phyloP scores from a whole-genome alignment of 1,140 invertebrate genomes.

The Orchesella cincta region DNA sequence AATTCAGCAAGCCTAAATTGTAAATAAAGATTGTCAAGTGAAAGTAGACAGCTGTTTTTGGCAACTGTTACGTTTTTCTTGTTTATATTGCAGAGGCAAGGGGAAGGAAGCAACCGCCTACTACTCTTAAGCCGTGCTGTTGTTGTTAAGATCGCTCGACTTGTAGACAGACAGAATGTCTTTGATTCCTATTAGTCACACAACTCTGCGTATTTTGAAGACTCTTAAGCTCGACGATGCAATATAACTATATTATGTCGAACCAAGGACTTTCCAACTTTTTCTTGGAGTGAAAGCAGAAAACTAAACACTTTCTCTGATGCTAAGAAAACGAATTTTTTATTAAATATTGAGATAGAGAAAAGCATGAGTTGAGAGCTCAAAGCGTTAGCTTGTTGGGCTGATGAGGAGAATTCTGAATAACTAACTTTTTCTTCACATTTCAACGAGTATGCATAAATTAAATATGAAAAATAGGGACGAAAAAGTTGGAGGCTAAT shows the following conservation, averaged over 20 bases:
- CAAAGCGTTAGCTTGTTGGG: not conserved
- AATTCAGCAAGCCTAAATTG: constrained; percentile 3
- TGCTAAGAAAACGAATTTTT: no score
- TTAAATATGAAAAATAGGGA: not conserved
- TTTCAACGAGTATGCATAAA: not conserved
- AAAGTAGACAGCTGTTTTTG: constrained; percentile 6
- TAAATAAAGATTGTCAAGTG: constrained; percentile 21
- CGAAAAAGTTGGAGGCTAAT: constrained; percentile 6
- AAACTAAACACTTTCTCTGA: no score
- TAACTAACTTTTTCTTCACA: not conserved
- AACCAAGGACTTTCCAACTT: no score
- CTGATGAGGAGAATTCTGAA: not conserved
- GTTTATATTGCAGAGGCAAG: not conserved
- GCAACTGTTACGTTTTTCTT: constrained; percentile 10
- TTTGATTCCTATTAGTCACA: no score
- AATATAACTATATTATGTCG: no score
- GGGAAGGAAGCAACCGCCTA: not conserved
- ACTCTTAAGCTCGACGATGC: no score
- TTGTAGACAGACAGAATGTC: no score
- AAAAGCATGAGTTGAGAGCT: no score
- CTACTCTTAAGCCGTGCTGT: not conserved
- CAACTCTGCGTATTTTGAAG: no score
- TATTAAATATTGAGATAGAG: no score
- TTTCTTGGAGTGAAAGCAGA: no score
- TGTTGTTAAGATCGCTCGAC: no score